A percentile compares a stretch with the other conserved stretches of the same genome.
Conservation (phyloP, 2,113 vertebrate species). For the Oophaga pumilio region DNA sequence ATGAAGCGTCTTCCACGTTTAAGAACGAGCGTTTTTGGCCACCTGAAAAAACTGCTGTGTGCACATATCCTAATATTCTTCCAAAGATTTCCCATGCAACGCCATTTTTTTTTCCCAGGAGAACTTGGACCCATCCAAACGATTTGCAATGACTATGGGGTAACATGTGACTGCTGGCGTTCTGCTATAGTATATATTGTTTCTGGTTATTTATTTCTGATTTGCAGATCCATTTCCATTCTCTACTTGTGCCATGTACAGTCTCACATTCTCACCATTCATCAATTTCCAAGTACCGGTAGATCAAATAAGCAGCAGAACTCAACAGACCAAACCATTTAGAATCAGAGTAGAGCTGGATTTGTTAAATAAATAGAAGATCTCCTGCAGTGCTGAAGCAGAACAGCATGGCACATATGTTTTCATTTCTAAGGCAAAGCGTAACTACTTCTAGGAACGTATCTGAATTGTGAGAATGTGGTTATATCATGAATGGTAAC, state of each 20-base stretch:
- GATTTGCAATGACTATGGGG: no score
- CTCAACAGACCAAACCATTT: background rate
- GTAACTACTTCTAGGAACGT: slow-evolving; percentile 44
- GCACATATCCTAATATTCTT: no score
- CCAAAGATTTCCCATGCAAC: no score
- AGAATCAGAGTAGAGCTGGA: slow-evolving; percentile 14
- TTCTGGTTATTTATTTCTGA: background rate
- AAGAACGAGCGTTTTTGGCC: no score
- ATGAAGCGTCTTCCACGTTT: no score
- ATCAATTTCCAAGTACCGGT: background rate
- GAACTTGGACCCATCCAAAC: no score
- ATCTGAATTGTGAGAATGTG: slow-evolving; percentile 20
- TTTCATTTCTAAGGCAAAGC: slow-evolving; percentile 45
- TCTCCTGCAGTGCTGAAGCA: slow-evolving; percentile 43
- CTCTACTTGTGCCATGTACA: background rate
- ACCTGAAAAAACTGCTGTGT: no score
- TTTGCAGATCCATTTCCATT: background rate
- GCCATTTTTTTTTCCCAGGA: no score
- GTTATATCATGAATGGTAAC: slow-evolving; percentile 42
- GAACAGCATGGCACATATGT: slow-evolving; percentile 44
- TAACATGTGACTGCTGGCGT: no score
- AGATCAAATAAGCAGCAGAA: background rate
- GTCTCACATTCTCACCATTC: background rate
- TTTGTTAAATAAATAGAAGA: slow-evolving; percentile 44
- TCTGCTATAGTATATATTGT: background rate